These are phyloP conservation scores for Cottoperca gobio DNA, from an alignment of 2,797 vertebrate species.

Conservation along the genomic window DNA sequence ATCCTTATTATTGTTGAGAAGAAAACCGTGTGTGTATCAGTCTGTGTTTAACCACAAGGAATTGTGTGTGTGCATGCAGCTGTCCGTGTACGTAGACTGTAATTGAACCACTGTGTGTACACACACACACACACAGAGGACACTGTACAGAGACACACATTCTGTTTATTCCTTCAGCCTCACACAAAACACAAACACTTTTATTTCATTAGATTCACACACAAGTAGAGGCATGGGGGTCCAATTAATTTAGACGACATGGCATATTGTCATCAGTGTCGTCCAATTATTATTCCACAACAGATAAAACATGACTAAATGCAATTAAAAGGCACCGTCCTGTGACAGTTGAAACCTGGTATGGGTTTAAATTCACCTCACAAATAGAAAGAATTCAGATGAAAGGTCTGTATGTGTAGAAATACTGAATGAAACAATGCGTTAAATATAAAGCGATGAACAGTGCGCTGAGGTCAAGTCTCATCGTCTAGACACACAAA, in stretches of 20 bases:
- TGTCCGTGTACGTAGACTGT: conserved; percentile 70
- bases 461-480: background rate
- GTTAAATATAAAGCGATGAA: background rate
- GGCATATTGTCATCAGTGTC: conserved; percentile 27
- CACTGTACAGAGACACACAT: conserved; percentile 17
- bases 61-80: conserved; percentile 51
- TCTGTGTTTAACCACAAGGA: conserved; percentile 3
- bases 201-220: conserved; percentile 10
- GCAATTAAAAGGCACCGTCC: conserved; percentile 36
- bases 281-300: conserved; percentile 43
- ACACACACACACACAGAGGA: background rate
- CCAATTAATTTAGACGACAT: conserved; percentile 33
- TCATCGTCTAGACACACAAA: background rate
- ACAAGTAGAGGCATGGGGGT: background rate
- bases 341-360: conserved; percentile 9
- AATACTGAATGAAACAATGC: background rate
- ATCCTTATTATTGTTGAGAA: conserved; percentile 35
- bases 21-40: conserved; percentile 6
- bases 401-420: background rate
- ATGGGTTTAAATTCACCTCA: background rate
- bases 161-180: conserved; percentile 25
- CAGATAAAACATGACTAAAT: conserved; percentile 39
- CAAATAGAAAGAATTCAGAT: conserved; percentile 17
- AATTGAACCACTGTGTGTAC: conserved; percentile 74
- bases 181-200: conserved; percentile 8